Percentiles rank a stretch among this genome's conserved stretches.
These are phyloP conservation scores for Escarpia spicata DNA, from an alignment of 2,888 invertebrate genomes.

Conservation along the genomic window DNA sequence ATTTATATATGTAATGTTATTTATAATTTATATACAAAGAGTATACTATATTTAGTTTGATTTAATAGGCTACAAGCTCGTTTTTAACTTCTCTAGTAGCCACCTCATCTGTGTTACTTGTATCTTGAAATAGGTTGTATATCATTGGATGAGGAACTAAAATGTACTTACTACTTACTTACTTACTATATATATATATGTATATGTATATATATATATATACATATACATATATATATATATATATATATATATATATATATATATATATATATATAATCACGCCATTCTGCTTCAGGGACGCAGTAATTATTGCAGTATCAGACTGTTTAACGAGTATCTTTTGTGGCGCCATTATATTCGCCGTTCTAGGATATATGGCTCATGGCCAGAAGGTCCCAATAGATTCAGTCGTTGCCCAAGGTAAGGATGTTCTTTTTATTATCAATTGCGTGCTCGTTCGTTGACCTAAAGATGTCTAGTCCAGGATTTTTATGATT, in stretches of 20 bases:
- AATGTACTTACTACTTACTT: no score
- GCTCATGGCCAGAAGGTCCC: background rate
- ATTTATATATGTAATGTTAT: no score
- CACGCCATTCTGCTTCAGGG: background rate
- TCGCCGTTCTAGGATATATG: background rate
- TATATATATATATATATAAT: background rate
- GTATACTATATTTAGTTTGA: no score
- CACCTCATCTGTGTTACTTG: no score
- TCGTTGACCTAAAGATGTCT: background rate
- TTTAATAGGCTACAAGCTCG: no score
- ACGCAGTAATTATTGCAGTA: background rate
- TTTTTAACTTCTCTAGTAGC: no score
- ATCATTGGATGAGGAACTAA: no score
- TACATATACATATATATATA: background rate
- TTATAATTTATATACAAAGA: no score
- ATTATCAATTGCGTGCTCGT: background rate
- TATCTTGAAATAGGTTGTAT: no score
- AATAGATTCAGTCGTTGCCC: background rate
- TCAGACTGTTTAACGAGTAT: background rate
- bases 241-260: slow-evolving; percentile 1
- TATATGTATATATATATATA: background rate
- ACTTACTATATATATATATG: background rate
- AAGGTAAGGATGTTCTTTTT: background rate
- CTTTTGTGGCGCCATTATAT: background rate
- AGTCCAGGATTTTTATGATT: no score